Percentiles rank a stretch among this genome's conserved stretches.
Conservation (phyloP, 2,888 invertebrate genomes). For the Marronus borbonicus region DNA sequence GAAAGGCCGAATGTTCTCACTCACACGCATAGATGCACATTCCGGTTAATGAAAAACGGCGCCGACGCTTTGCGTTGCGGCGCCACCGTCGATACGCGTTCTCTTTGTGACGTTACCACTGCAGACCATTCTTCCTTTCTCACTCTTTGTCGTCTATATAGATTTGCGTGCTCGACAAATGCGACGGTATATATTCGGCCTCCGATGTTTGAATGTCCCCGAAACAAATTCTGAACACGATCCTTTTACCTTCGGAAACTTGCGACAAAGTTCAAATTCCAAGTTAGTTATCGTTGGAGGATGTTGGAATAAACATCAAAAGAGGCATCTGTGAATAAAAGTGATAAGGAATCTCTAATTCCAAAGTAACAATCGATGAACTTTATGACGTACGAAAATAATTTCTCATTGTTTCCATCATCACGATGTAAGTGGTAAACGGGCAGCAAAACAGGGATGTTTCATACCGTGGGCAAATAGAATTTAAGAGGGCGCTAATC, state of each 20-base stretch:
- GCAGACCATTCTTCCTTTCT: constrained; percentile 54
- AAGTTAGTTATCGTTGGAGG: neutral
- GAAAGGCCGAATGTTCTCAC: neutral
- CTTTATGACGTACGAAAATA: too few relatives aligned
- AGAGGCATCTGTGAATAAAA: neutral
- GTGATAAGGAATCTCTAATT: neutral
- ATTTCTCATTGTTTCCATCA: too few relatives aligned
- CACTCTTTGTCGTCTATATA: constrained; percentile 17
- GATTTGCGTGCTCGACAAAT: constrained; percentile 16
- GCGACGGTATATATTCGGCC: neutral
- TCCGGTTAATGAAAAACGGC: constrained; percentile 50
- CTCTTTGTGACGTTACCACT: constrained; percentile 58
- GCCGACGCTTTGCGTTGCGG: constrained; percentile 54
- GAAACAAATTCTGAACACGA: constrained; percentile 1
- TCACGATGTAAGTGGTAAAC: too few relatives aligned
- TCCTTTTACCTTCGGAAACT: neutral
- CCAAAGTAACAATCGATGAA: too few relatives aligned
- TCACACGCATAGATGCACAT: neutral
- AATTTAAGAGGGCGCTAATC: too few relatives aligned
- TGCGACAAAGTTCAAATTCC: neutral
- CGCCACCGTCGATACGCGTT: constrained; percentile 52
- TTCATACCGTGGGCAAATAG: too few relatives aligned
- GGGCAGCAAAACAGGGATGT: too few relatives aligned
- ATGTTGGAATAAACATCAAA: neutral
- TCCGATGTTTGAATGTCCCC: constrained; percentile 6